Conservation (phyloP, 2,888 invertebrate species). For the Stenodera caucasica region DNA sequence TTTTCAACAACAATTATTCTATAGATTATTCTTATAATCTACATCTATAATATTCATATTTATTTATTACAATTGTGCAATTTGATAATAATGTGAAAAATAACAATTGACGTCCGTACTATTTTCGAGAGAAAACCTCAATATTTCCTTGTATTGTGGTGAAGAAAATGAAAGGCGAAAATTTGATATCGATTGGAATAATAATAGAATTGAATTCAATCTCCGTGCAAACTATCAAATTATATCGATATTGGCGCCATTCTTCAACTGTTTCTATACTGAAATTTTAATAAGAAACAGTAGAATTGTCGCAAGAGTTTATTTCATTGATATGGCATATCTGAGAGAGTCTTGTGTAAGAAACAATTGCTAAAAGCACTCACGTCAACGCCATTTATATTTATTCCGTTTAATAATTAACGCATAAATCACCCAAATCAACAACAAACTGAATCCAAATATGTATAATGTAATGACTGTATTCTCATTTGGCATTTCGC, state of each 20-base stretch:
- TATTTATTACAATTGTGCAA: background rate
- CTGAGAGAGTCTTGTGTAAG: too few species aligned
- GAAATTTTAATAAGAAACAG: too few species aligned
- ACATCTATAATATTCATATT: too few species aligned
- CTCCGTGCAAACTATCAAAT: too few species aligned
- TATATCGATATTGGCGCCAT: too few species aligned
- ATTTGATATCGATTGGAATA: too few species aligned
- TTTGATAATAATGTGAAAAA: background rate
- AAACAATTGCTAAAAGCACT: background rate
- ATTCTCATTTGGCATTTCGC: constrained; percentile 79
- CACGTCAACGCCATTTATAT: constrained; percentile 43
- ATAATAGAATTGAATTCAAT: too few species aligned
- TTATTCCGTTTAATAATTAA: constrained; percentile 34
- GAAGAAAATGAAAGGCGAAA: too few species aligned
- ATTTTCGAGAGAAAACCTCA: background rate
- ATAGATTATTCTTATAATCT: background rate
- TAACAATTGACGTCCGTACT: background rate
- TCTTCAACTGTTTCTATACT: too few species aligned
- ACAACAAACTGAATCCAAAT: constrained; percentile 55
- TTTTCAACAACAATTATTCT: background rate
- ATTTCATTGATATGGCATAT: too few species aligned
- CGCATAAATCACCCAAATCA: constrained; percentile 49
- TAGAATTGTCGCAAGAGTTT: too few species aligned
- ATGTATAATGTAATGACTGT: constrained; percentile 70
- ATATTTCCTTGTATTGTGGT: background rate